Evolutionary conservation across 2,113 vertebrate genomes (phyloP).

Genomic region (Sinocyclocheilus anophthalmus): DNA sequence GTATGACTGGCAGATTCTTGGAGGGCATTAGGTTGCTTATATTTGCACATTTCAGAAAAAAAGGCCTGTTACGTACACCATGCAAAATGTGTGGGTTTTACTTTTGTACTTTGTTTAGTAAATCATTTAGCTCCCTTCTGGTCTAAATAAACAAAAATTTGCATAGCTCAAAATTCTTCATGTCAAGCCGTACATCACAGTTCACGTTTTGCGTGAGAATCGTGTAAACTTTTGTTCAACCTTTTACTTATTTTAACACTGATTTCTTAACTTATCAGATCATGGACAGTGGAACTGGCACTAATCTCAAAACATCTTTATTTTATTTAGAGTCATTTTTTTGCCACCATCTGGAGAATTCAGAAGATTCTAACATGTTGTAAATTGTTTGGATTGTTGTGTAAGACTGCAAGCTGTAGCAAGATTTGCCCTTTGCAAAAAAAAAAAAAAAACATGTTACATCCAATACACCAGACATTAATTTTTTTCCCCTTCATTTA

Average conservation of each 20-base stretch:
- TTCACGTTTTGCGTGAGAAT: neutral
- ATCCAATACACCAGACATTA: neutral
- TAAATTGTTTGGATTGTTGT: neutral
- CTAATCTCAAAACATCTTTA: neutral
- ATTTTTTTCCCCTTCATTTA: neutral
- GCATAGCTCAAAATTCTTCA: neutral
- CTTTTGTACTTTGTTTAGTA: neutral
- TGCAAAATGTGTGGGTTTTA: neutral
- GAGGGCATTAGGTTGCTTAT: neutral
- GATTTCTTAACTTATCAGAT: neutral
- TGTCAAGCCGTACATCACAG: neutral
- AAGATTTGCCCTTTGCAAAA: too few relatives aligned
- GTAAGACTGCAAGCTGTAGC: neutral
- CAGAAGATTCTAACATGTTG: neutral
- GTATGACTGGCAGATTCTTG: constrained; percentile 9
- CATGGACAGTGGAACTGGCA: neutral
- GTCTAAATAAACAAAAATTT: neutral
- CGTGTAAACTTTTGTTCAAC: neutral
- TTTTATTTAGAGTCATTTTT: neutral
- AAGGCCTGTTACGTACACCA: neutral
- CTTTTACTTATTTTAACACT: neutral
- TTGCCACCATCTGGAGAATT: neutral
- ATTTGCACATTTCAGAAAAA: constrained; percentile 23
- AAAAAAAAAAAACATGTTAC: neutral
- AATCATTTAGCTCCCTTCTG: neutral